Conservation (phyloP, 2,113 vertebrate genomes). For the Pardalotus punctatus region DNA sequence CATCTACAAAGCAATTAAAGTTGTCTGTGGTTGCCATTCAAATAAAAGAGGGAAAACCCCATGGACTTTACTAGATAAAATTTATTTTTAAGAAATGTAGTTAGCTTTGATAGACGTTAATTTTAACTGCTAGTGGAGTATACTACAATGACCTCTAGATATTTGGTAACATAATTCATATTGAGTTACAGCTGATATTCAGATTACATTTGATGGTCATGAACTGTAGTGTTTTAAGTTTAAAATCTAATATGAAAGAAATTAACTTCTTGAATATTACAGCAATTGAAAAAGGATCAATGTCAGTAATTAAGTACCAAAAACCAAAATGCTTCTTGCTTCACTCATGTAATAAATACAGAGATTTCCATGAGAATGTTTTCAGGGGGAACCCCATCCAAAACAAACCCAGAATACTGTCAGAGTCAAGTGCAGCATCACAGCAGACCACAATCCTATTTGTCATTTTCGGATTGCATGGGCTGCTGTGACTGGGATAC, state of each 20-base stretch:
- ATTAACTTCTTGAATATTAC: constrained; percentile 55
- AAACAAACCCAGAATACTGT: constrained; percentile 6
- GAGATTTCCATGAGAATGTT: background rate
- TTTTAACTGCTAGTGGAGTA: constrained; percentile 66
- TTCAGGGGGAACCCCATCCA: background rate
- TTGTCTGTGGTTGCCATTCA: constrained; percentile 68
- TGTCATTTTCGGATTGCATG: background rate
- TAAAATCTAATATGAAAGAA: constrained; percentile 56
- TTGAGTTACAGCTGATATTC: constrained; percentile 44
- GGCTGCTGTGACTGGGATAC: background rate
- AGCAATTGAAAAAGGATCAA: constrained; percentile 52
- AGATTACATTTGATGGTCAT: constrained; percentile 48
- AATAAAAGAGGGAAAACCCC: constrained; percentile 41
- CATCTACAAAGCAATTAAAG: constrained; percentile 66
- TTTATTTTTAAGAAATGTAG: constrained; percentile 37
- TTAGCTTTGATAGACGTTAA: constrained; percentile 54
- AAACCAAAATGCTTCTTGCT: constrained; percentile 1
- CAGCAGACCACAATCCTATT: background rate
- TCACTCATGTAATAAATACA: background rate
- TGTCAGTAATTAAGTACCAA: constrained; percentile 28
- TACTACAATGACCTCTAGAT: constrained; percentile 53
- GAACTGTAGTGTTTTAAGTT: constrained; percentile 41
- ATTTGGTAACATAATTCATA: constrained; percentile 42
- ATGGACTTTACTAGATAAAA: constrained; percentile 33
- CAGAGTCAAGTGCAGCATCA: background rate